phyloP scores from a whole-genome alignment of 2,888 invertebrate species.

The Horisme vitalbata region DNA sequence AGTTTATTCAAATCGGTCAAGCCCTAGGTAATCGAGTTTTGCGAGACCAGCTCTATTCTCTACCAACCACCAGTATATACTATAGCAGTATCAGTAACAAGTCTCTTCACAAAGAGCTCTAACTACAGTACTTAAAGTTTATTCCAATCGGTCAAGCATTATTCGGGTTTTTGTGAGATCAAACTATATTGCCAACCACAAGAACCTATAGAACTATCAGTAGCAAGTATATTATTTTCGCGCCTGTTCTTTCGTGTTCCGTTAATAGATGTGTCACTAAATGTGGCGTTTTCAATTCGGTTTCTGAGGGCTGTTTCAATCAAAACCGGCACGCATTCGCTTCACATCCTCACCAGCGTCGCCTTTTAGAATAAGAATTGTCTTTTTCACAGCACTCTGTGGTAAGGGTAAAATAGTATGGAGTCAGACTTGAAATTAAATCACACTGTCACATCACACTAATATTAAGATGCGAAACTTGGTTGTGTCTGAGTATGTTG shows the following conservation, averaged over 20 bases:
- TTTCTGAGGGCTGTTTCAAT: conserved; percentile 73
- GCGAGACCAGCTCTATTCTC: no score
- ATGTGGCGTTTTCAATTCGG: conserved; percentile 79
- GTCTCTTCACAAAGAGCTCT: no score
- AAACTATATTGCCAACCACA: no score
- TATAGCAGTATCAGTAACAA: no score
- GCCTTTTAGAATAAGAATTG: conserved; percentile 82
- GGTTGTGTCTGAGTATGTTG: no score
- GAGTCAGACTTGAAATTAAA: conserved; percentile 46
- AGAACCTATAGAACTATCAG: background rate
- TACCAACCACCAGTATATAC: no score
- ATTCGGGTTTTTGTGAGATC: no score
- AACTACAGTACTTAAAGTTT: no score
- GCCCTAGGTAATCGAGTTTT: no score
- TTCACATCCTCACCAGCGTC: conserved; percentile 74
- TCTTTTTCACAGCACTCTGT: conserved; percentile 76
- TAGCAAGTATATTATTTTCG: conserved; percentile 57
- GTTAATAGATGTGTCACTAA: conserved; percentile 80
- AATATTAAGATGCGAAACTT: no score
- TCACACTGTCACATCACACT: background rate
- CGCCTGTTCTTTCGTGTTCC: conserved; percentile 62
- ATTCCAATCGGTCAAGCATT: no score
- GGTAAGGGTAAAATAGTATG: conserved; percentile 53
- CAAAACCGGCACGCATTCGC: conserved; percentile 79
- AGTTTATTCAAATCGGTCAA: no score